Base-by-base conservation (phyloP, 2,797 vertebrate genomes). In the Xiphorhynchus erythropygius region DNA sequence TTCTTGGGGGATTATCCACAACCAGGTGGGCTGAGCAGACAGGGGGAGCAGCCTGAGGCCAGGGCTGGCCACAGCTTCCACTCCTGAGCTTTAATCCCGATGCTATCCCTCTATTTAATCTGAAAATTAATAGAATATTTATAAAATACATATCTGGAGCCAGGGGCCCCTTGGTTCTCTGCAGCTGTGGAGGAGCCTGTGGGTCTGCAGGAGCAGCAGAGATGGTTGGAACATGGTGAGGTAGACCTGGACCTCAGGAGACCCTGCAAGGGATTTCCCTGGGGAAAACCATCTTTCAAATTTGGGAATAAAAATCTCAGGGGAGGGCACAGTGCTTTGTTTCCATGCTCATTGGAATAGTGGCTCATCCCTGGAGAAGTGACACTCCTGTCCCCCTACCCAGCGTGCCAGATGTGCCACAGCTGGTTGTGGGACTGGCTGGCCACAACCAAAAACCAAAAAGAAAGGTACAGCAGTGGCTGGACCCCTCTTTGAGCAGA, bases 401-500 rank as follows among this genome's bases (percentile, higher is more conserved):
- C 62, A 32, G 18, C 0, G 0, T 37, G 55, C 18, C 18, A 3
- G 27, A 7, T 1, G 46, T 10, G 1, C 33, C 0, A 1, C 42
- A 18, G 63, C 22, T 7, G 14, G 23, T 18, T 7, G 13, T 0
- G 1, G 73, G 57, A n/a, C 23, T 0, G 0, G 37, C 0, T 1
- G 32, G 24, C 0, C 4, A 37, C 42, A 39, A 27, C 11, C 33
- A 21, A 10, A 49, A 30, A 2, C 28, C 33, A 44, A 73, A 35
- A 8, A 3, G 35, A 53, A 46, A 18, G 9, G 25, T 18, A n/a
- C 4, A 18, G 27, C 0, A 0, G 28, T 42, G 1, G 44, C 9
- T 19, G 60, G 44, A 59, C n/a, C 18, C 32, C 44, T 27, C 25
- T 50, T 46, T 9, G 3, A 27, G 41, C 39, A 44, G 71, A 17